phyloP scores from a whole-genome alignment of 2,797 vertebrate genomes.

The Hippocampus kuda region DNA sequence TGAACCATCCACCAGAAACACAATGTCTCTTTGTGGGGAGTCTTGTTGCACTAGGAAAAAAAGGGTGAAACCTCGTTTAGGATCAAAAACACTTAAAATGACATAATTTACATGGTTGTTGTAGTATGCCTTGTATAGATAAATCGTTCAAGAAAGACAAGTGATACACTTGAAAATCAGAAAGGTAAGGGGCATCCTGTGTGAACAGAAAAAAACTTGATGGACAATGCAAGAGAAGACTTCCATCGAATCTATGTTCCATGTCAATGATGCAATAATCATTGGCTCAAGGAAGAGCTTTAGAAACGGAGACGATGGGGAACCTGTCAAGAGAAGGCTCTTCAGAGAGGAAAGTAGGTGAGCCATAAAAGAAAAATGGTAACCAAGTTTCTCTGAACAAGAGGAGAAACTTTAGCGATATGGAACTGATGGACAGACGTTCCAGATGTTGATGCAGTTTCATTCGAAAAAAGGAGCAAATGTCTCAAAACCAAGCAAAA shows the following conservation, averaged over 20 bases:
- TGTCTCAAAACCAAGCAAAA: conserved; percentile 7
- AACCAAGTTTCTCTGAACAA: conserved; percentile 16
- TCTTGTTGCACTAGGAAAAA: conserved; percentile 61
- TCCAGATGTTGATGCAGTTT: conserved; percentile 46
- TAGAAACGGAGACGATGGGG: conserved; percentile 13
- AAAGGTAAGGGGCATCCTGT: background rate
- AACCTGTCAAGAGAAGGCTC: conserved; percentile 23
- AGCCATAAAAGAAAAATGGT: conserved; percentile 30
- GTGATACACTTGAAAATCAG: background rate
- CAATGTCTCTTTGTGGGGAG: conserved; percentile 60
- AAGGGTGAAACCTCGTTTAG: conserved; percentile 36
- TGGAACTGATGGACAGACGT: conserved; percentile 46
- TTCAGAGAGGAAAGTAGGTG: conserved; percentile 13
- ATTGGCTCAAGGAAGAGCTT: conserved; percentile 61
- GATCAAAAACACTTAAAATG: background rate
- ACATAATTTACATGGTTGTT: background rate
- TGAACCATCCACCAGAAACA: conserved; percentile 68
- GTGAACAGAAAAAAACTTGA: background rate
- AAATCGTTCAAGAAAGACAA: background rate
- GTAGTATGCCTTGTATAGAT: background rate
- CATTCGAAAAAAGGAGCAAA: conserved; percentile 29
- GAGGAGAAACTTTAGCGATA: conserved; percentile 22
- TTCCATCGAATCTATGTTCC: background rate
- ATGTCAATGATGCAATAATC: conserved; percentile 52
- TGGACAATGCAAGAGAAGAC: background rate